These are phyloP conservation scores for Drosophila lutescens DNA, from an alignment of 2,888 invertebrate genomes.

Conservation along the genomic window DNA sequence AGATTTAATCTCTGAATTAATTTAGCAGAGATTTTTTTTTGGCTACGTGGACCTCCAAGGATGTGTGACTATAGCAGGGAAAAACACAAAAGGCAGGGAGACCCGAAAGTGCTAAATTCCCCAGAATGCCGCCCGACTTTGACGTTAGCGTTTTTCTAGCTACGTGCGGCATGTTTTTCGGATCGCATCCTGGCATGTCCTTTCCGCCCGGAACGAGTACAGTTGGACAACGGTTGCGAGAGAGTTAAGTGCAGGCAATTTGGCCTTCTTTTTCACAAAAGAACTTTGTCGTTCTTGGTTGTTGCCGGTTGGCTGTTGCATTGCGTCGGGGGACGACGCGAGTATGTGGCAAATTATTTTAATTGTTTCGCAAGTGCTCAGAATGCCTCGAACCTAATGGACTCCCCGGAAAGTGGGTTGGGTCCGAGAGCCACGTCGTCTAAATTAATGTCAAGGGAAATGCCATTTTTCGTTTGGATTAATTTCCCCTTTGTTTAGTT, in stretches of 20 bases:
- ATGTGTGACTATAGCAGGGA: slow-evolving; percentile 2
- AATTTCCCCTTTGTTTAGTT: slow-evolving; percentile 70
- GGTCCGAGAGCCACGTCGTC: slow-evolving; percentile 51
- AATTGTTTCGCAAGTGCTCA: slow-evolving; percentile 78
- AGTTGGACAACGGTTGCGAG: slow-evolving; percentile 45
- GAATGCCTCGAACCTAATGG: slow-evolving; percentile 74
- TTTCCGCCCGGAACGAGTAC: slow-evolving; percentile 27
- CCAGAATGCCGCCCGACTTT: slow-evolving; percentile 39
- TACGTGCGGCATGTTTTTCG: slow-evolving; percentile 42
- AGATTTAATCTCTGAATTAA: slow-evolving; percentile 11
- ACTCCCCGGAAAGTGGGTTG: slow-evolving; percentile 53
- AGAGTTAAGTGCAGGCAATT: slow-evolving; percentile 74
- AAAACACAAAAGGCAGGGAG: slow-evolving; percentile 3
- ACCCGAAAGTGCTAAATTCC: slow-evolving; percentile 40
- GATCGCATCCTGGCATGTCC: slow-evolving; percentile 35
- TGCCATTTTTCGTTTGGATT: slow-evolving; percentile 66
- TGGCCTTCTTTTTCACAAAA: slow-evolving; percentile 59
- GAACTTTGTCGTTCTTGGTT: slow-evolving; percentile 35
- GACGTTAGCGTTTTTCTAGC: slow-evolving; percentile 38
- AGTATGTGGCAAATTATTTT: slow-evolving; percentile 78
- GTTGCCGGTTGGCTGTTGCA: slow-evolving; percentile 42
- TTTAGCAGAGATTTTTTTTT: neutral
- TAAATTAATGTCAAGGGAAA: slow-evolving; percentile 72
- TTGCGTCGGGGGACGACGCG: slow-evolving; percentile 67
- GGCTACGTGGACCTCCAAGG: neutral